Base-by-base conservation (phyloP, 1,140 invertebrate genomes). In the Leptoteleia sp. region DNA sequence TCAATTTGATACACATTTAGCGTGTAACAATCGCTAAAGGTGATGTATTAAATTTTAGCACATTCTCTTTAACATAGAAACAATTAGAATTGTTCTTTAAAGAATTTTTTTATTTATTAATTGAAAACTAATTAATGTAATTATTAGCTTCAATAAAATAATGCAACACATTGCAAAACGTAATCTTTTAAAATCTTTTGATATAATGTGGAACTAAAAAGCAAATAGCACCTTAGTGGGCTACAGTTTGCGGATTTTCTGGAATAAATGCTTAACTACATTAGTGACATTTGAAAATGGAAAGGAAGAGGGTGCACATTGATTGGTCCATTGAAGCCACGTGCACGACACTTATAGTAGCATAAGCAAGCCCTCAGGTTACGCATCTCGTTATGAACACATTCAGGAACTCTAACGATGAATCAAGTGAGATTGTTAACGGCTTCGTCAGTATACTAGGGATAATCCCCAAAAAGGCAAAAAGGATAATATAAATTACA, bases 241-340 rank as follows among this genome's bases (percentile, higher is more conserved):
- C 13, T 45, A 54, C 42, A 54, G 45, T 67, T 76, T 76, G 64
- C 33, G 72, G 64, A 68, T 68, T 76, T 76, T 76, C 57, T 76
- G 73, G 42, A 64, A 76, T 76, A 70, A 77, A 77, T 70, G 73
- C 65, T 77, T 71, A 65, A 77, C 59, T 70, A 59, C 65, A 77
- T 77, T 77, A 77, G 73, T 65, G 52, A 65, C 64, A 77, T 77
- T 77, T 71, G 65, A 77, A 77, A 70, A 77, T 77, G 52, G 64
- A 50, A 65, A 70, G 73, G 65, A 77, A 77, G 73, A 77, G 73
- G 73, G 73, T 77, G 48, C 55, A 65, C 73, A 77, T 77, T 77
- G 73, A 77, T 77, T 77, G 73, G 73, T 77, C 65, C 73, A 77
- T 77, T 77, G 73, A 77, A 77, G 73, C 65, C 73, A 77, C 73